These are phyloP conservation scores for Apis cerana DNA, from an alignment of 1,140 invertebrate genomes.

Conservation along the genomic window DNA sequence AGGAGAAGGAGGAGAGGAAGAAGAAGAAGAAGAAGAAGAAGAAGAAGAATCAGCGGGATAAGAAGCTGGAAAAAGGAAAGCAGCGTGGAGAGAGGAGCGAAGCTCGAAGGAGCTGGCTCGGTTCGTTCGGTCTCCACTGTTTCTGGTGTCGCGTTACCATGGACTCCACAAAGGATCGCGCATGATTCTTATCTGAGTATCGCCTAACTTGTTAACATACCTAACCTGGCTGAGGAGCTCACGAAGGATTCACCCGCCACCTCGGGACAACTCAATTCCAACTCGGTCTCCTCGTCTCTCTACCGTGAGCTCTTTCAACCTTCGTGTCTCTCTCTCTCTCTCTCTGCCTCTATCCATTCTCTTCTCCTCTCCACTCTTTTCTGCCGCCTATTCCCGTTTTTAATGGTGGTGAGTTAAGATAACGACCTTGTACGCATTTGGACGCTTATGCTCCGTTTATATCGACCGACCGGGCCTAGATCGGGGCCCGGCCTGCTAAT, in stretches of 20 bases:
- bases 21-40: background rate
- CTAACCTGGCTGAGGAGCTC: constrained; percentile 70
- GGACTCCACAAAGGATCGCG: constrained; percentile 74
- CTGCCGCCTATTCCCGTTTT: constrained; percentile 55
- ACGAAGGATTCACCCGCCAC: constrained; percentile 64
- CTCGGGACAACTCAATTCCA: constrained; percentile 70
- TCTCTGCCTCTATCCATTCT: background rate
- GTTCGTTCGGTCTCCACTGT: constrained; percentile 70
- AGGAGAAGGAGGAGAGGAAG: constrained; percentile 20
- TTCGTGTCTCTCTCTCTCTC: background rate
- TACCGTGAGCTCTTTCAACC: background rate
- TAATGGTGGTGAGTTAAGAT: constrained; percentile 70
- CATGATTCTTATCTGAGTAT: constrained; percentile 76
- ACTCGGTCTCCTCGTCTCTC: constrained; percentile 27
- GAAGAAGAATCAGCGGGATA: constrained; percentile 21
- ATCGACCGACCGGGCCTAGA: constrained; percentile 62
- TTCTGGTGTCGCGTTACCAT: constrained; percentile 76
- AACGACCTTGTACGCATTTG: constrained; percentile 71
- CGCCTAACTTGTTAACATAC: constrained; percentile 78
- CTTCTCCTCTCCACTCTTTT: constrained; percentile 18
- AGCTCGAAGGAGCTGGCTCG: constrained; percentile 49
- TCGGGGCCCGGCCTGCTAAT: constrained; percentile 70
- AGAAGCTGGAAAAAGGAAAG: constrained; percentile 45
- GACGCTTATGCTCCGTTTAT: constrained; percentile 62
- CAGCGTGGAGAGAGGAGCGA: constrained; percentile 36